Evolutionary conservation across 2,113 vertebrate species (phyloP).

Genomic region (Erythrocercus mccallii): DNA sequence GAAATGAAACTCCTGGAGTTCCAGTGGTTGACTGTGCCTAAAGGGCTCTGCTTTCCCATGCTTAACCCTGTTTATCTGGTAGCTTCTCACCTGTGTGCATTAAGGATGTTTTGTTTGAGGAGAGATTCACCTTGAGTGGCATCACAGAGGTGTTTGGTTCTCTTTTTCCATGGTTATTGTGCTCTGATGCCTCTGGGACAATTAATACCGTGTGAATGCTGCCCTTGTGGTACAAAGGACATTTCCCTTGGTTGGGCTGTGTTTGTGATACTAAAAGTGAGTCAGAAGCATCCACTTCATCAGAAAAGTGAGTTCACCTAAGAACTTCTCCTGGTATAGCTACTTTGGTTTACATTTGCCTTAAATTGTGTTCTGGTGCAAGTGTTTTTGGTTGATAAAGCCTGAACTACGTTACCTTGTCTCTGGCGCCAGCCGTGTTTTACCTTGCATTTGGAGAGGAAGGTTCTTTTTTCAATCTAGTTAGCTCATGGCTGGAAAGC

Average conservation of each 20-base stretch:
- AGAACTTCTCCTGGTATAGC: background rate
- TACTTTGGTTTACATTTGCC: background rate
- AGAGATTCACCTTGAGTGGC: background rate
- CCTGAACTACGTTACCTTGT: background rate
- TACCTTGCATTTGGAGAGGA: background rate
- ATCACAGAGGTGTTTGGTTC: background rate
- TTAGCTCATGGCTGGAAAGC: conserved; percentile 57
- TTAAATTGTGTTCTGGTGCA: background rate
- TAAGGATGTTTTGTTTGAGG: background rate
- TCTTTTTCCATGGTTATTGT: background rate
- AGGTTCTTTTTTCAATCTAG: background rate
- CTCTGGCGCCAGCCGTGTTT: background rate
- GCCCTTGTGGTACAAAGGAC: background rate
- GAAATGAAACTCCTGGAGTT: background rate
- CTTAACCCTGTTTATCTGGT: background rate
- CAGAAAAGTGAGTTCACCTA: background rate
- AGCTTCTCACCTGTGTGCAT: background rate
- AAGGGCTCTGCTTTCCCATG: background rate
- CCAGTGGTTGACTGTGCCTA: background rate
- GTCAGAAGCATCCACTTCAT: background rate
- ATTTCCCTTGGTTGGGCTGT: background rate
- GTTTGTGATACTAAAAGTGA: background rate
- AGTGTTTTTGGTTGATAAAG: background rate
- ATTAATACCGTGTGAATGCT: background rate
- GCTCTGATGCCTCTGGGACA: background rate